Base-by-base conservation (phyloP, 1,140 invertebrate species). In the Lepidurus packardi region DNA sequence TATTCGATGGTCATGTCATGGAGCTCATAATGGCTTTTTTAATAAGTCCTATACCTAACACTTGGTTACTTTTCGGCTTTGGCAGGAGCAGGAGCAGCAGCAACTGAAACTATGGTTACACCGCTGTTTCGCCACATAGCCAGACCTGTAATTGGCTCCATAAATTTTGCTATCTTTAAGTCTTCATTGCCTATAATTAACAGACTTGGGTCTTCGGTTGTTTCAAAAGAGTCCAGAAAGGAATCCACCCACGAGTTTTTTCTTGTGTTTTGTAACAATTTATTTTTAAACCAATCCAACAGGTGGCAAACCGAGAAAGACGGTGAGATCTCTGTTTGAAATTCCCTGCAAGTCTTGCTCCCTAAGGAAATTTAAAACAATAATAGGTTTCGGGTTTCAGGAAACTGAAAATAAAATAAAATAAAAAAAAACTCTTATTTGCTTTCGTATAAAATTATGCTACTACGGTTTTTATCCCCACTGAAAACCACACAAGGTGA, bases 21-120 rank as follows among this genome's bases (percentile, higher is more conserved):
- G 53, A 65, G 53, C 53, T 21, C 53, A 65, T 65, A 65, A 65
- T 65, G 53, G 53, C 53, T 65, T 65, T 65, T 65, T 65, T 65
- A 65, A 65, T 65, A 65, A 65, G 53, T 65, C 53, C 21, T 34
- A 65, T n/a, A 0, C 53, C 53, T 16, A 65, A 65, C 53, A 65
- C 16, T 13, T 65, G 13, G 21, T 13, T n/a, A 65, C 16, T 65
- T 65, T 65, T 13, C 16, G 53, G 53, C 13, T 65, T 34, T 34
- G 3, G 16, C 53, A 21, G 8, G 53, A 65, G 53, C 16, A 65
- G 53, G 53, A n/a, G 7, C 53, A 65, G 53, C 13, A 65, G 13
- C 53, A 34, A 34, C 8, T 9, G 21, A 65, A 13, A 13, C 21
- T 65, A 21, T 16, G 53, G 53, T n/a, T 65, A 65, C 6, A 16